phyloP scores from a whole-genome alignment of 2,113 vertebrate genomes.

The Heterocephalus glaber region DNA sequence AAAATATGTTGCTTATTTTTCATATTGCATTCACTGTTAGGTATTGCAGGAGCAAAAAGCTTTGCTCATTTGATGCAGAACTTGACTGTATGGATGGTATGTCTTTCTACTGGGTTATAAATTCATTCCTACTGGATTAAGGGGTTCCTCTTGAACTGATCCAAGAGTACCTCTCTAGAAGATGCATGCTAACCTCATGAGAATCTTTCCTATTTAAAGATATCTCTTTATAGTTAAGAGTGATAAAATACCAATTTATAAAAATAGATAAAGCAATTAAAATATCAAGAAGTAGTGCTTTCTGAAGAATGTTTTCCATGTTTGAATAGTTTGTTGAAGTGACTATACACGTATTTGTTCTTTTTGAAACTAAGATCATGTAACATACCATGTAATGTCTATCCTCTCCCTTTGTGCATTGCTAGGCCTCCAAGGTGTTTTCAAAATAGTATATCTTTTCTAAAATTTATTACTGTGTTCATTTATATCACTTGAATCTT shows the following conservation, averaged over 20 bases:
- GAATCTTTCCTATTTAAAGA: neutral
- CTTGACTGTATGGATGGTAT: neutral
- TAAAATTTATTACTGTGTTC: conserved; percentile 25
- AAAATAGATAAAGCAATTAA: neutral
- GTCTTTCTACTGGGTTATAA: neutral
- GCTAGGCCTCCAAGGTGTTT: neutral
- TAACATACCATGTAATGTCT: neutral
- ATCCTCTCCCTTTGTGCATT: neutral
- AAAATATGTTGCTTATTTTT: neutral
- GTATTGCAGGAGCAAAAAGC: neutral
- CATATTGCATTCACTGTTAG: neutral
- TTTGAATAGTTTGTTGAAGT: neutral
- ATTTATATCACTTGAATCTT: neutral
- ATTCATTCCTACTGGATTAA: neutral
- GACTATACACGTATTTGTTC: neutral
- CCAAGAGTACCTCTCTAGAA: neutral
- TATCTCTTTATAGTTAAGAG: neutral
- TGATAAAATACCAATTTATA: neutral
- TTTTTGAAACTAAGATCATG: neutral
- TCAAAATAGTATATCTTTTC: neutral
- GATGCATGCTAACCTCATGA: neutral
- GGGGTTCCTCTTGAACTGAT: neutral
- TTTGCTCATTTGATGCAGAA: neutral
- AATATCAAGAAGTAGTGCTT: neutral
- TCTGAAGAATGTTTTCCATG: neutral